Evolutionary conservation across 2,888 invertebrate species (phyloP).

Genomic region (Pocota personata): DNA sequence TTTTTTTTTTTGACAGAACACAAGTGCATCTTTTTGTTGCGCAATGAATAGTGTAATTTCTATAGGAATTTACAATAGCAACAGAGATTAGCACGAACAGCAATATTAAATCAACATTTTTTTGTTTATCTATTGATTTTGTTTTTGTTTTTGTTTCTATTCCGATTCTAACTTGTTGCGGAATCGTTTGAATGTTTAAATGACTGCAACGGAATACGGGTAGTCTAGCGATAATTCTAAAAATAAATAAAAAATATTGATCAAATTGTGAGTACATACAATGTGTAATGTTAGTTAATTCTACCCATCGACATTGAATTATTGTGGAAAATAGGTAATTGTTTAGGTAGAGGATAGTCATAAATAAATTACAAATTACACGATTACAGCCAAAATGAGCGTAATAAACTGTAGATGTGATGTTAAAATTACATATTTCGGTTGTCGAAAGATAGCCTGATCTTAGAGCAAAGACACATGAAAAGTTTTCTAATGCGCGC

Average conservation of each 20-base stretch:
- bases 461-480: no score
- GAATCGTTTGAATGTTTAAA: background rate
- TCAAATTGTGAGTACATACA: background rate
- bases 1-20: background rate
- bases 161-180: background rate
- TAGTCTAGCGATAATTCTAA: constrained; percentile 1
- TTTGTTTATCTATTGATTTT: background rate
- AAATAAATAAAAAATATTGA: constrained; percentile 22
- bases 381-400: background rate
- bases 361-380: background rate
- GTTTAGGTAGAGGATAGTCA: background rate
- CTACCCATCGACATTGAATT: constrained; percentile 13
- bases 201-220: background rate
- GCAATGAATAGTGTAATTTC: constrained; percentile 7
- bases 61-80: background rate
- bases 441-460: background rate
- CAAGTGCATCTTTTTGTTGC: constrained; percentile 2
- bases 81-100: background rate
- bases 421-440: background rate
- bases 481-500: no score
- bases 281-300: background rate
- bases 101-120: background rate
- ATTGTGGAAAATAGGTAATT: background rate
- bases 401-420: background rate
- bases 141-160: background rate